Base-by-base conservation (phyloP, 2,797 vertebrate genomes). In the Schizopygopsis pylzovi region DNA sequence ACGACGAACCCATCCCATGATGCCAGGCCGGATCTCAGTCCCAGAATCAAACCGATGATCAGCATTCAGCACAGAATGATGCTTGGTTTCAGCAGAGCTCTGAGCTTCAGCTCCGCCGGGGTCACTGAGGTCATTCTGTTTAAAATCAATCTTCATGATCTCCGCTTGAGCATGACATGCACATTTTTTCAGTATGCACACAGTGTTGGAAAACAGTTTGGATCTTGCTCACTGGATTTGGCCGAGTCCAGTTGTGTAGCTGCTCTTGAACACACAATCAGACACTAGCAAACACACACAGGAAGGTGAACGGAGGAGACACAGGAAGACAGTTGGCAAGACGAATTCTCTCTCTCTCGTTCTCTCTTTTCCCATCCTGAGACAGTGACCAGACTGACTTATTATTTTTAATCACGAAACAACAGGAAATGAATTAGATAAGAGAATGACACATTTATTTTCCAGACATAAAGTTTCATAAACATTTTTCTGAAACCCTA, bases 391-490 rank as follows among this genome's bases (percentile, higher is more conserved):
- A 85, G 49, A 83, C 41, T 77, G 49, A 71, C 22, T 63, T 82
- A 52, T 18, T 56, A 16, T 33, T 76, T 76, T 75, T 63, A 43
- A 76, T 85, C 39, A 59, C n/a, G 18, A 41, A 82, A 84, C 77
- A 54, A 82, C 79, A 89, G 82, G 79, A 82, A 85, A 28, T 71
- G 41, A 41, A 73, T 13, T 16, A 43, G 68, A 75, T 71, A 77
- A 77, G 63, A 49, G 52, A 25, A 37, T 0, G 20, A 73, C 16
- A 20, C 33, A 54, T 43, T 39, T 41, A 41, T 18, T 22, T 39
- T 10, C 10, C 25, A 63, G 82, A 72, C 49, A 82, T 7, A 56
- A 54, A 54, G 22, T 68, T 25, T 1, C 47, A 25, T 54, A 39
- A 33, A n/a, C 8, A 78, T 25, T 78, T 59, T 59, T n/a, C 33